Conservation (phyloP, 1,140 invertebrate species). For the Papilio dardanus region DNA sequence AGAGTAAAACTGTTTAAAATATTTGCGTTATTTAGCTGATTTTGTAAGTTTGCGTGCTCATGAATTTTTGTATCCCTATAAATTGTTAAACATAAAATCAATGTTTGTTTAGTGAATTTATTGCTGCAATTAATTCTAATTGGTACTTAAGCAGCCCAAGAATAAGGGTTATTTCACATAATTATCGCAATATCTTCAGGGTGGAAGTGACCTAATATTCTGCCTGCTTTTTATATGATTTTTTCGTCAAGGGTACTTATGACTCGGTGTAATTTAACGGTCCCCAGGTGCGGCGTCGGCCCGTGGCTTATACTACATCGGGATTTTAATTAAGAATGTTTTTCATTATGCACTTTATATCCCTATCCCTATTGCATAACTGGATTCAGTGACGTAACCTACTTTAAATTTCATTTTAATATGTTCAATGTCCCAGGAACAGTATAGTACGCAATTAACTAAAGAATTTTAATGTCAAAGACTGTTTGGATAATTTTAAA, state of each 20-base stretch:
- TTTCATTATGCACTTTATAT: constrained; percentile 63
- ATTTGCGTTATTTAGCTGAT: background rate
- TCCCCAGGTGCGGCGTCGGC: constrained; percentile 67
- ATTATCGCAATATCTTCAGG: constrained; percentile 37
- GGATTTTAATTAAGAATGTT: constrained; percentile 75
- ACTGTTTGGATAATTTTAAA: background rate
- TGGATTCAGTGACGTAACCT: background rate
- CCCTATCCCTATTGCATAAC: constrained; percentile 39
- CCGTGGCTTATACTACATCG: constrained; percentile 69
- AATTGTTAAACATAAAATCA: constrained; percentile 11
- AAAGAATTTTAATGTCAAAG: background rate
- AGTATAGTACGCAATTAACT: background rate
- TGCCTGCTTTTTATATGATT: constrained; percentile 51
- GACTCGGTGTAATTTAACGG: constrained; percentile 59
- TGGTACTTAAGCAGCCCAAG: constrained; percentile 47
- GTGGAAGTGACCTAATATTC: constrained; percentile 46
- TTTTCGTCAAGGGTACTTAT: constrained; percentile 48
- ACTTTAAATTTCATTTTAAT: background rate
- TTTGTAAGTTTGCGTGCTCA: background rate
- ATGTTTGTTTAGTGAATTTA: constrained; percentile 55
- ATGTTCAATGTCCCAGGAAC: background rate
- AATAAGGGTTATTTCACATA: constrained; percentile 1
- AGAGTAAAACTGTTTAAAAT: background rate
- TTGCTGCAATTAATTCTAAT: constrained; percentile 57
- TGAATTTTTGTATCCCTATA: background rate